phyloP scores from a whole-genome alignment of 2,113 vertebrate genomes.

The Pseudopipra pipra region DNA sequence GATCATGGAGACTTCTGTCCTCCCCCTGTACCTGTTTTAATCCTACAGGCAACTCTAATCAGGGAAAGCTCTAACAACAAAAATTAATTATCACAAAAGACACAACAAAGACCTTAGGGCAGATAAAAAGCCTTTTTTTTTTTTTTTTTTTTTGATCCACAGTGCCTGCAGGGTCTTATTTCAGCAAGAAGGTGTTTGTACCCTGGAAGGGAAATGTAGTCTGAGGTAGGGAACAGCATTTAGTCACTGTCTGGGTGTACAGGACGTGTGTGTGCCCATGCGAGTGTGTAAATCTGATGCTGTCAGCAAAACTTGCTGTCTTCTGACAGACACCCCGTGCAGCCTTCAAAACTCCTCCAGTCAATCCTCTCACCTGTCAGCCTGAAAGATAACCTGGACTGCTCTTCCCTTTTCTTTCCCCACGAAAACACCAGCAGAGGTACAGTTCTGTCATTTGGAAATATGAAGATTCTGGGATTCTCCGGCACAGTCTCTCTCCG shows the following conservation, averaged over 20 bases:
- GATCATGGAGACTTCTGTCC: background rate
- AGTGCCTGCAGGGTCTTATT: background rate
- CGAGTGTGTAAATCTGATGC: background rate
- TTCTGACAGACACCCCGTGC: constrained; percentile 35
- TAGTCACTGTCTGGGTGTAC: background rate
- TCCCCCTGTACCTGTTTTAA: background rate
- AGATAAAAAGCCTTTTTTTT: background rate
- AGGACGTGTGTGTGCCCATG: background rate
- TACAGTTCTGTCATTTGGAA: background rate
- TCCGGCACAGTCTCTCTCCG: background rate
- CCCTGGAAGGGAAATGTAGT: background rate
- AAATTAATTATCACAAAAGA: background rate
- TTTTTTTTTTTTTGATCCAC: background rate
- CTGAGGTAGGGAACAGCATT: background rate
- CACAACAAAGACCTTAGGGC: background rate
- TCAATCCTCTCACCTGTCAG: constrained; percentile 37
- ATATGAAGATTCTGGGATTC: background rate
- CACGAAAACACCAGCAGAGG: background rate
- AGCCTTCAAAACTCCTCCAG: constrained; percentile 40
- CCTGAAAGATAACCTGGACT: background rate
- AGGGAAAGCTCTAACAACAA: background rate
- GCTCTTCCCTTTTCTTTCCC: background rate
- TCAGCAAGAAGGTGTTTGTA: background rate
- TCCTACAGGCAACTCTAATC: background rate
- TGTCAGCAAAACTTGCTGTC: constrained; percentile 38